Conservation (phyloP, 2,888 invertebrate genomes). For the Synergus laeviventris region DNA sequence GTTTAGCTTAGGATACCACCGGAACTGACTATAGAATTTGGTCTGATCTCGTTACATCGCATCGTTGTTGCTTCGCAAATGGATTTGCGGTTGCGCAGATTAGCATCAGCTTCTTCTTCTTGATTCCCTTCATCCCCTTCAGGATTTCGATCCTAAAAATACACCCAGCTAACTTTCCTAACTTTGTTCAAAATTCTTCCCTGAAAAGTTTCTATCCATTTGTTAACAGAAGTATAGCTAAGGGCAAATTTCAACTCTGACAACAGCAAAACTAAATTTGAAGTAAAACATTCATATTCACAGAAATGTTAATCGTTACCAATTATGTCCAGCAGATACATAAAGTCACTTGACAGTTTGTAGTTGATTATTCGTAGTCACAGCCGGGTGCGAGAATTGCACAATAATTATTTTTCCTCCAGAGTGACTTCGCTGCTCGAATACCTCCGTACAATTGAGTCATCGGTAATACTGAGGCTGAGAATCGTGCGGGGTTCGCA, state of each 20-base stretch:
- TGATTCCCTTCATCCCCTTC: background rate
- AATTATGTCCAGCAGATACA: constrained; percentile 32
- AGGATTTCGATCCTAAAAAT: background rate
- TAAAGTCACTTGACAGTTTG: constrained; percentile 35
- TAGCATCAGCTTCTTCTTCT: constrained; percentile 52
- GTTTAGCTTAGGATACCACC: constrained; percentile 39
- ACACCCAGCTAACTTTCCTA: too few relatives aligned
- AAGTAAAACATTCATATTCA: background rate
- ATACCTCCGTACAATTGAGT: constrained; percentile 71
- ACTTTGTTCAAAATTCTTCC: too few relatives aligned
- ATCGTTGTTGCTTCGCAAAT: constrained; percentile 66
- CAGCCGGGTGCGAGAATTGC: constrained; percentile 55
- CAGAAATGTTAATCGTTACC: background rate
- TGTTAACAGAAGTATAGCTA: too few relatives aligned
- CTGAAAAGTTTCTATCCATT: too few relatives aligned
- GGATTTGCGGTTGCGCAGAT: constrained; percentile 68
- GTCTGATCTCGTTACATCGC: constrained; percentile 66
- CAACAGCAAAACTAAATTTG: background rate
- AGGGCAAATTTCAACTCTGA: too few relatives aligned
- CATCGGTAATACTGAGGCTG: constrained; percentile 48
- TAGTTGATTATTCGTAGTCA: constrained; percentile 42
- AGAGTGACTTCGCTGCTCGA: constrained; percentile 71
- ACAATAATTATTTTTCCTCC: constrained; percentile 73
- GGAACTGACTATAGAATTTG: constrained; percentile 57
- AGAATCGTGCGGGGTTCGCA: constrained; percentile 48